Percentiles rank a stretch among this genome's conserved stretches.
phyloP scores from a whole-genome alignment of 2,113 vertebrate species.

The Cervus canadensis region DNA sequence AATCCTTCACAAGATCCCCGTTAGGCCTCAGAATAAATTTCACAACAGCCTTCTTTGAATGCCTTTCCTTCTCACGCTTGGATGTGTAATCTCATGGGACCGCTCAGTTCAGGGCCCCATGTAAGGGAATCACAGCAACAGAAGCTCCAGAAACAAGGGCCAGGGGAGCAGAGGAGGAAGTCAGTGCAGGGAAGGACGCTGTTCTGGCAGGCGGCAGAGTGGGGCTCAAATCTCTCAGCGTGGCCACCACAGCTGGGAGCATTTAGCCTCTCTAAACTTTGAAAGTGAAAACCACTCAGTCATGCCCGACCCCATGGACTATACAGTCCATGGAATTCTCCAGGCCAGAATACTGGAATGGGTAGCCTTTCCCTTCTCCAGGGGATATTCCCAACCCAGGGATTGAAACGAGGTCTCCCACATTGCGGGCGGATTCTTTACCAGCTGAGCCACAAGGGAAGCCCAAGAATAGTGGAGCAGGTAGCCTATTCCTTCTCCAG shows the following conservation, averaged over 20 bases:
- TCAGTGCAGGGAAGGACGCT: fast-evolving
- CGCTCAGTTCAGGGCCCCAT: fast-evolving
- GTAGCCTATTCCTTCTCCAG: background rate
- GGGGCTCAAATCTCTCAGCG: background rate
- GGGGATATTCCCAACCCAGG: background rate
- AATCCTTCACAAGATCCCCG: background rate
- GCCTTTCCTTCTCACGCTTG: background rate
- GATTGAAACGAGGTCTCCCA: background rate
- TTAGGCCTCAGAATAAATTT: constrained; percentile 6
- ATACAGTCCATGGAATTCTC: background rate
- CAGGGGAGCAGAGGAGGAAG: fast-evolving
- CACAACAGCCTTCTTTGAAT: background rate
- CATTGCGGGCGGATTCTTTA: background rate
- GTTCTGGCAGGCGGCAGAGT: background rate
- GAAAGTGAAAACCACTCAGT: background rate
- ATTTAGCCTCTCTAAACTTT: background rate
- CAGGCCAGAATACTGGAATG: background rate
- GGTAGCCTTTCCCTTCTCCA: background rate
- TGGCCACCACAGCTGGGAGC: background rate
- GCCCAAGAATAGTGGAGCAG: background rate
- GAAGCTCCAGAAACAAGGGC: fast-evolving
- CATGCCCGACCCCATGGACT: background rate
- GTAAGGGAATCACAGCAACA: background rate
- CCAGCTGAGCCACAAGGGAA: background rate
- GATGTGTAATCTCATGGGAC: fast-evolving